phyloP scores from a whole-genome alignment of 2,888 invertebrate genomes.

The Phengaris arion region DNA sequence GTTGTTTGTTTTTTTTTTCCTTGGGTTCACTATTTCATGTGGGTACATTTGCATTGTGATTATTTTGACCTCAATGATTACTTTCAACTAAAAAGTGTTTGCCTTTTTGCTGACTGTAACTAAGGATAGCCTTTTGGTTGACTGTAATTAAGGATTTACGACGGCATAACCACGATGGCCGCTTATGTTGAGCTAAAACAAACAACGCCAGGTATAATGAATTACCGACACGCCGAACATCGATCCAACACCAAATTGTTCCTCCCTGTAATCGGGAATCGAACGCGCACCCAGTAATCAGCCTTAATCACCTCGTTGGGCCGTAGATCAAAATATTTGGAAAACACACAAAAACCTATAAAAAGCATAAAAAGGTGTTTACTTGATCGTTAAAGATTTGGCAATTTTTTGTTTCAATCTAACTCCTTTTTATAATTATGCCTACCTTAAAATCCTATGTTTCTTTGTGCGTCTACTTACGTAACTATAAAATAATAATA shows the following conservation, averaged over 20 bases:
- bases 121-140: no score
- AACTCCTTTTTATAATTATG: not conserved
- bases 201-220: constrained; percentile 65
- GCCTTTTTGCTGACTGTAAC: no score
- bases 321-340: constrained; percentile 24
- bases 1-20: no score
- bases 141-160: not conserved
- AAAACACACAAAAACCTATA: not conserved
- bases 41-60: no score
- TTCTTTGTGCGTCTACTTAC: no score
- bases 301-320: constrained; percentile 60
- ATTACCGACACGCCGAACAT: constrained; percentile 62
- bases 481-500: no score
- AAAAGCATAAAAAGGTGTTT: constrained; percentile 4
- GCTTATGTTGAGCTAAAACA: constrained; percentile 29
- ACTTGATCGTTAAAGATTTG: not conserved
- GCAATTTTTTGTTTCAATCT: not conserved
- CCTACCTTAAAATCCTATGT: not conserved
- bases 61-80: no score
- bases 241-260: constrained; percentile 60
- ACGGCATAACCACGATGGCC: not conserved
- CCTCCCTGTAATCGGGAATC: constrained; percentile 70
- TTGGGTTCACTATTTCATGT: no score
- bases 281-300: constrained; percentile 69
- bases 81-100: no score